A percentile compares a stretch with the other conserved stretches of the same genome.
Conservation (phyloP, 2,888 invertebrate genomes). For the Lypha dubia region DNA sequence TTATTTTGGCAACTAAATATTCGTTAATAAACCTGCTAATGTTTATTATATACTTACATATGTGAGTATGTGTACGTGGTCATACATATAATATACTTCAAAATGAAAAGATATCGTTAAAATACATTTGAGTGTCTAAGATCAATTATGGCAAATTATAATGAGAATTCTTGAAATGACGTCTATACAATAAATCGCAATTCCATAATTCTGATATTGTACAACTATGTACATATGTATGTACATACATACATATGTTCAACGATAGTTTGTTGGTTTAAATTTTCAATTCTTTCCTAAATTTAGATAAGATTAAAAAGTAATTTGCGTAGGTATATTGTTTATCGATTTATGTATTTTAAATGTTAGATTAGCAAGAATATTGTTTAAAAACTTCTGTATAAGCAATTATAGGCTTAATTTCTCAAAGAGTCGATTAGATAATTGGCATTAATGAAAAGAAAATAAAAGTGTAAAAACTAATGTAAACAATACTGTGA, state of each 20-base stretch:
- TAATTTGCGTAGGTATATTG: neutral
- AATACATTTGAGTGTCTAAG: neutral
- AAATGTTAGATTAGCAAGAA: neutral
- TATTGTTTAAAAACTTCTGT: neutral
- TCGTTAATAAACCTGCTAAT: too few species aligned
- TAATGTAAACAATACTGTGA: neutral
- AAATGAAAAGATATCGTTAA: neutral
- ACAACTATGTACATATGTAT: too few species aligned
- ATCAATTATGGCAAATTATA: neutral
- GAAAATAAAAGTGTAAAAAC: too few species aligned
- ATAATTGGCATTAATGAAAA: neutral
- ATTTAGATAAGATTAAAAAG: neutral
- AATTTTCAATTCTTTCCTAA: neutral
- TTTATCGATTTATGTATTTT: neutral
- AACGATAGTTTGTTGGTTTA: neutral
- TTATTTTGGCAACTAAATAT: too few species aligned
- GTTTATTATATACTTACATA: neutral
- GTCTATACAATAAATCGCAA: neutral
- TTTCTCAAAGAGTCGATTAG: neutral
- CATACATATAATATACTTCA: neutral
- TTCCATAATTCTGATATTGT: neutral
- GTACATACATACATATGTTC: too few species aligned
- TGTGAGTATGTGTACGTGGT: neutral
- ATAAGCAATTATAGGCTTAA: neutral
- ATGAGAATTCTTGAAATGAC: neutral